These are phyloP conservation scores for Belgica antarctica DNA, from an alignment of 2,888 invertebrate genomes.

Conservation along the genomic window DNA sequence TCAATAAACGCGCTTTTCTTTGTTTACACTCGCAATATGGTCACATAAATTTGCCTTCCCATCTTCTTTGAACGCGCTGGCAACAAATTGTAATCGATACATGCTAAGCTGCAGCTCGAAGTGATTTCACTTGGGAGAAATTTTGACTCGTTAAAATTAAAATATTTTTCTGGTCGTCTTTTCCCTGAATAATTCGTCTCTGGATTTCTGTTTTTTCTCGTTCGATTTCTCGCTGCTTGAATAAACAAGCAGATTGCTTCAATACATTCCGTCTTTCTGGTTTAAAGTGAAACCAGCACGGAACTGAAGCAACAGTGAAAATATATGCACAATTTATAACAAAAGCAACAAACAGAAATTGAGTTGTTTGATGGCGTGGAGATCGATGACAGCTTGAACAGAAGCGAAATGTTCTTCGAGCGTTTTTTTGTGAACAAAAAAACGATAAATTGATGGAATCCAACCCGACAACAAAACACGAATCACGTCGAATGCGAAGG, in stretches of 20 bases:
- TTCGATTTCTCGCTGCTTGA: too few relatives aligned
- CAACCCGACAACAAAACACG: too few relatives aligned
- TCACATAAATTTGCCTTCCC: conserved; percentile 10
- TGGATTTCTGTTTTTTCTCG: neutral
- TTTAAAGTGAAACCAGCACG: neutral
- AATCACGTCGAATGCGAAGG: neutral
- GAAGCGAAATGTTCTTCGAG: conserved; percentile 12
- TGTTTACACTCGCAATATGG: conserved; percentile 18
- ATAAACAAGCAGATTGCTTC: neutral
- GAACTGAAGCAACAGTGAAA: conserved; percentile 21
- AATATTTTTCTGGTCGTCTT: neutral
- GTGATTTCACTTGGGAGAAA: neutral
- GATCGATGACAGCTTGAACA: conserved; percentile 25
- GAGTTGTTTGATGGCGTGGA: conserved; percentile 18
- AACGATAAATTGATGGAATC: neutral
- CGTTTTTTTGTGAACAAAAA: too few relatives aligned
- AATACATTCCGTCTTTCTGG: too few relatives aligned
- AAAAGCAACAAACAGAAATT: conserved; percentile 10
- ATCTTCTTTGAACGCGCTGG: neutral
- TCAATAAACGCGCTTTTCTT: neutral
- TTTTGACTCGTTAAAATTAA: conserved; percentile 15
- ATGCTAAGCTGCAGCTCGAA: neutral
- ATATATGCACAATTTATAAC: conserved; percentile 23
- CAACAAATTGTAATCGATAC: conserved; percentile 6
- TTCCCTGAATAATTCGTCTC: conserved; percentile 1